phyloP scores from a whole-genome alignment of 2,113 vertebrate species.

The Plotosus lineatus region DNA sequence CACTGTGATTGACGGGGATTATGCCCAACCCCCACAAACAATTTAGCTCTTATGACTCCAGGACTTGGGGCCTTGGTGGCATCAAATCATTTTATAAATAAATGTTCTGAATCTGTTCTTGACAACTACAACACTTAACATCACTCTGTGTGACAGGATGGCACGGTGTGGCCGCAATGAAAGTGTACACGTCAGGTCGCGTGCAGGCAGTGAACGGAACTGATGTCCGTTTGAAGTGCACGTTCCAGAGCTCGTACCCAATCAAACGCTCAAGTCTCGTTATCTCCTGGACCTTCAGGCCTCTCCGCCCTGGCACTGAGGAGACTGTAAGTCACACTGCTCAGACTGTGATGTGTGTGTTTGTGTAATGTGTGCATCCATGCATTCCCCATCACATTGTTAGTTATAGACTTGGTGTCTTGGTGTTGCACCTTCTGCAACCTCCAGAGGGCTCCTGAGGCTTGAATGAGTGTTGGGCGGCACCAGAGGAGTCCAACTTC shows the following conservation, averaged over 20 bases:
- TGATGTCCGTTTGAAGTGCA: slow-evolving; percentile 85
- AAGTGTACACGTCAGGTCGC: slow-evolving; percentile 76
- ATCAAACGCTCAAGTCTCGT: slow-evolving; percentile 66
- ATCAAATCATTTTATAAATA: too few species aligned
- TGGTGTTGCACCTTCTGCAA: background rate
- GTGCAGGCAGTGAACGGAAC: slow-evolving; percentile 89
- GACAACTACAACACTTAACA: too few species aligned
- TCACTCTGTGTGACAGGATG: slow-evolving; percentile 62
- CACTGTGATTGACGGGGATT: background rate
- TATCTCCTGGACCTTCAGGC: slow-evolving; percentile 87
- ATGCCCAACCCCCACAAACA: background rate
- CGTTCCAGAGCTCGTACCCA: slow-evolving; percentile 76
- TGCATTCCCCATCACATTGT: background rate
- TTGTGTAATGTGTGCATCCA: background rate
- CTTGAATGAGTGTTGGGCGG: background rate
- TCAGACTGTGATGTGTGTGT: background rate
- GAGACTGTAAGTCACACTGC: slow-evolving; percentile 77
- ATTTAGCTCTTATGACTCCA: background rate
- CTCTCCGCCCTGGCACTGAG: slow-evolving; percentile 70
- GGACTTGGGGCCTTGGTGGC: too few species aligned
- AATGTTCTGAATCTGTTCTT: background rate
- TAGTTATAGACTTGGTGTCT: background rate
- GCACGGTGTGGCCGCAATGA: slow-evolving; percentile 71
- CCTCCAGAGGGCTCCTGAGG: slow-evolving; percentile 18
- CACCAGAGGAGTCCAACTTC: background rate